These are phyloP conservation scores for Octonoba sinensis DNA, from an alignment of 2,888 invertebrate genomes.

Conservation along the genomic window DNA sequence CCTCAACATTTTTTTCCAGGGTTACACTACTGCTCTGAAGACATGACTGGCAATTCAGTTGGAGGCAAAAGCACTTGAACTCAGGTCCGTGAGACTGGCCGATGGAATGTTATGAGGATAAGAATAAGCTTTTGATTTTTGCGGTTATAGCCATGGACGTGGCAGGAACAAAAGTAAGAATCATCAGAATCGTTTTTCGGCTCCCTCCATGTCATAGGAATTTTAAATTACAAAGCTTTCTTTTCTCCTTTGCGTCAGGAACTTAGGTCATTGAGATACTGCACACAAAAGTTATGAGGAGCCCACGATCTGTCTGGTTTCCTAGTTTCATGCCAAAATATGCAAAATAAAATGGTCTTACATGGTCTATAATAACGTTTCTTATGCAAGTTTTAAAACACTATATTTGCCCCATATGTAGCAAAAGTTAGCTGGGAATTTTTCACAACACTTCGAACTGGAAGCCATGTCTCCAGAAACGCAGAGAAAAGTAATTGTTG, in stretches of 20 bases:
- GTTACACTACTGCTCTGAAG: too few species aligned
- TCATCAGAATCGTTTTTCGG: background rate
- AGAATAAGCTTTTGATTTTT: background rate
- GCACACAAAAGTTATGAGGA: constrained; percentile 14
- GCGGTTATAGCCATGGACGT: background rate
- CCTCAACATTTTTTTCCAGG: too few species aligned
- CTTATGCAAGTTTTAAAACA: background rate
- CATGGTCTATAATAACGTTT: constrained; percentile 1
- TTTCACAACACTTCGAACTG: too few species aligned
- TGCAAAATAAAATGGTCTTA: background rate
- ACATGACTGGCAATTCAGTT: background rate
- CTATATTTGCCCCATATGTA: too few species aligned
- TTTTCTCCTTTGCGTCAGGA: background rate
- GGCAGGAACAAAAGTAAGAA: constrained; percentile 11
- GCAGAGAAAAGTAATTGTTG: too few species aligned
- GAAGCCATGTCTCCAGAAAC: too few species aligned
- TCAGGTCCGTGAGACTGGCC: constrained; percentile 15
- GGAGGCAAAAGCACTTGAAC: constrained; percentile 18
- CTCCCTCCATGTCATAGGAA: background rate
- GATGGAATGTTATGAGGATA: constrained; percentile 9
- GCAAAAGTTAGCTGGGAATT: too few species aligned
- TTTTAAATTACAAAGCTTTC: background rate
- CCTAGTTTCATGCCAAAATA: background rate
- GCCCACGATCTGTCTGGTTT: constrained; percentile 6
- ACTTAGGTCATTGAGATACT: constrained; percentile 3